Evolutionary conservation across 1,140 invertebrate genomes (phyloP).

Genomic region (Drosophila tristis): DNA sequence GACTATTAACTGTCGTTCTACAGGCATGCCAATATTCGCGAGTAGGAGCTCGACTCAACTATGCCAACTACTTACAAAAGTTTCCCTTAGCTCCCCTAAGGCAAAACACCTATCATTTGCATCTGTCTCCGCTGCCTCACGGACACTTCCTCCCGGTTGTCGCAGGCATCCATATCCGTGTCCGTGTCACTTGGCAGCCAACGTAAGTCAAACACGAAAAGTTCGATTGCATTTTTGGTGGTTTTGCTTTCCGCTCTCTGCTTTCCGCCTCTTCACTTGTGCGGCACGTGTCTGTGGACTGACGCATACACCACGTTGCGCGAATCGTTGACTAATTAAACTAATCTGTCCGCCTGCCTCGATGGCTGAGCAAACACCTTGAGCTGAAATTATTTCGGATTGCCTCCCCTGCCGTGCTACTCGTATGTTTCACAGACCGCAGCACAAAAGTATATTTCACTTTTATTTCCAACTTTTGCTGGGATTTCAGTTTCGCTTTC

Average conservation of each 20-base stretch:
- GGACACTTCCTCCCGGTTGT: neutral
- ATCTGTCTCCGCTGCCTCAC: conserved; percentile 13
- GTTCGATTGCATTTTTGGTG: conserved; percentile 56
- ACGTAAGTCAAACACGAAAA: conserved; percentile 44
- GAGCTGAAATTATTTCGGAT: conserved; percentile 48
- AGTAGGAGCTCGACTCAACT: conserved; percentile 36
- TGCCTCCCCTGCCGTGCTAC: conserved; percentile 7
- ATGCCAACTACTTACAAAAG: conserved; percentile 57
- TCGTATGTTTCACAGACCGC: conserved; percentile 21
- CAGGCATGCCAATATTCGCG: conserved; percentile 28
- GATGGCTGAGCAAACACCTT: conserved; percentile 51
- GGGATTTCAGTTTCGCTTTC: conserved; percentile 42
- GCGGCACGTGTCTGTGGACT: conserved; percentile 41
- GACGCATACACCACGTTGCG: conserved; percentile 51
- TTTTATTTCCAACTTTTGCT: conserved; percentile 48
- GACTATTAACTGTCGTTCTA: conserved; percentile 33
- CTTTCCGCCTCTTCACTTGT: conserved; percentile 1
- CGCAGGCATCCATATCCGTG: conserved; percentile 17
- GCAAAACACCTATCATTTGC: conserved; percentile 48
- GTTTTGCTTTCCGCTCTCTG: neutral
- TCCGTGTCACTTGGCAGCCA: conserved; percentile 11
- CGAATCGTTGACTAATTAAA: conserved; percentile 60
- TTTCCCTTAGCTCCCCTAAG: conserved; percentile 18
- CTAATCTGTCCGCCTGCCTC: conserved; percentile 50
- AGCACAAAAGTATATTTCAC: conserved; percentile 26